These are phyloP conservation scores for Belonocnema kinseyi DNA, from an alignment of 1,140 invertebrate genomes.

Conservation along the genomic window DNA sequence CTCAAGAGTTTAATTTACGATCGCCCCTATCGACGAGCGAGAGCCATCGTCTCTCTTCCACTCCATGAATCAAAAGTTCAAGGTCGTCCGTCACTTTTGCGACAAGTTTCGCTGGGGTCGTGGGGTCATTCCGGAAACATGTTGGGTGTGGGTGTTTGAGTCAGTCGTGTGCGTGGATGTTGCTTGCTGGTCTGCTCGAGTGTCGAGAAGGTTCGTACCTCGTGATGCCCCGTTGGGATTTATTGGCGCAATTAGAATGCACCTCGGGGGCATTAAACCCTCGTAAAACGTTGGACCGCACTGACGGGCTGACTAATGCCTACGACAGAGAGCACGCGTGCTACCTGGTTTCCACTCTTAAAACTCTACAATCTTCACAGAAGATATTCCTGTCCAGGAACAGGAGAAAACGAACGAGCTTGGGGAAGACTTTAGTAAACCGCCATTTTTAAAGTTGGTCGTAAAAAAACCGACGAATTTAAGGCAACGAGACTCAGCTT, in stretches of 20 bases:
- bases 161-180: conserved; percentile 31
- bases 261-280: conserved; percentile 73
- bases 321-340: conserved; percentile 58
- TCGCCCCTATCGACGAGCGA: background rate
- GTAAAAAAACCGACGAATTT: conserved; percentile 9
- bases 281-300: conserved; percentile 72
- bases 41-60: background rate
- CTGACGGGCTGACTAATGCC: conserved; percentile 68
- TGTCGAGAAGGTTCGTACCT: conserved; percentile 51
- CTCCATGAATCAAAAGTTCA: background rate
- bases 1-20: conserved; percentile 14
- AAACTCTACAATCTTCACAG: conserved; percentile 9
- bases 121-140: conserved; percentile 41
- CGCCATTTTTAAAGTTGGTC: conserved; percentile 28
- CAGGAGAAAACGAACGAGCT: conserved; percentile 21
- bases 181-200: conserved; percentile 35
- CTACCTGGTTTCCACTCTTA: conserved; percentile 57
- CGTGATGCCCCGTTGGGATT: conserved; percentile 67
- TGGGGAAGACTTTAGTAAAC: background rate
- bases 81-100: conserved; percentile 21
- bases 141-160: conserved; percentile 29
- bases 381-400: conserved; percentile 18
- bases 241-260: conserved; percentile 74
- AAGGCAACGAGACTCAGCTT: background rate
- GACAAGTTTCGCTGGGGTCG: conserved; percentile 1